phyloP scores from a whole-genome alignment of 2,888 invertebrate species.

The Cynaeus angustus region DNA sequence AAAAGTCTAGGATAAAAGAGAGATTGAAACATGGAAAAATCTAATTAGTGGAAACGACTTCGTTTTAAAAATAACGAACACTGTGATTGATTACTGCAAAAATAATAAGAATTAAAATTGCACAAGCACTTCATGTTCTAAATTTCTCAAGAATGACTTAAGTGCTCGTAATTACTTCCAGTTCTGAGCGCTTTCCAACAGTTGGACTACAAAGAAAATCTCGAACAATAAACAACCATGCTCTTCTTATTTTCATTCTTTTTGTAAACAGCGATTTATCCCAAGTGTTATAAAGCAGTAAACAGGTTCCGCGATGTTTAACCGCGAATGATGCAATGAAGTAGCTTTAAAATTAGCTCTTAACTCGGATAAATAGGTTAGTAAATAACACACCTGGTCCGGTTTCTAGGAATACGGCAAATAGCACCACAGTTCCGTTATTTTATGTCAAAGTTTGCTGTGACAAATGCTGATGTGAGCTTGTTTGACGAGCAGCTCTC shows the following conservation, averaged over 20 bases:
- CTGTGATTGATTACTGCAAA: neutral
- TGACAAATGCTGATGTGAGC: constrained; percentile 24
- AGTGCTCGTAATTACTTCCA: neutral
- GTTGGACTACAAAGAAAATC: neutral
- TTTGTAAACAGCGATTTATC: constrained; percentile 33
- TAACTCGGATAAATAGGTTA: constrained; percentile 48
- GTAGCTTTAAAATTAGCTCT: constrained; percentile 46
- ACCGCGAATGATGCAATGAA: constrained; percentile 45
- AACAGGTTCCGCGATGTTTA: constrained; percentile 42
- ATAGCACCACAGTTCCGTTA: constrained; percentile 17
- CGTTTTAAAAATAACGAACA: too few species aligned
- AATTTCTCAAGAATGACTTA: constrained; percentile 6
- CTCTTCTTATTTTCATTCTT: constrained; percentile 22
- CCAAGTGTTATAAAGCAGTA: constrained; percentile 12
- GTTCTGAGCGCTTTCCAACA: neutral
- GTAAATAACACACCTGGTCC: constrained; percentile 47
- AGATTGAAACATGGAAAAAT: too few species aligned
- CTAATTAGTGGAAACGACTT: too few species aligned
- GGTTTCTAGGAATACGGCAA: constrained; percentile 39
- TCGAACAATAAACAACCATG: constrained; percentile 2
- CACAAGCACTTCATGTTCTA: neutral
- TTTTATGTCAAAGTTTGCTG: constrained; percentile 24
- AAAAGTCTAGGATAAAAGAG: neutral
- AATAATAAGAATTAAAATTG: neutral
- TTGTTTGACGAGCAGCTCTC: too few species aligned